These are phyloP conservation scores for Cyphomyrmex costatus DNA, from an alignment of 1,140 invertebrate species.

Conservation along the genomic window DNA sequence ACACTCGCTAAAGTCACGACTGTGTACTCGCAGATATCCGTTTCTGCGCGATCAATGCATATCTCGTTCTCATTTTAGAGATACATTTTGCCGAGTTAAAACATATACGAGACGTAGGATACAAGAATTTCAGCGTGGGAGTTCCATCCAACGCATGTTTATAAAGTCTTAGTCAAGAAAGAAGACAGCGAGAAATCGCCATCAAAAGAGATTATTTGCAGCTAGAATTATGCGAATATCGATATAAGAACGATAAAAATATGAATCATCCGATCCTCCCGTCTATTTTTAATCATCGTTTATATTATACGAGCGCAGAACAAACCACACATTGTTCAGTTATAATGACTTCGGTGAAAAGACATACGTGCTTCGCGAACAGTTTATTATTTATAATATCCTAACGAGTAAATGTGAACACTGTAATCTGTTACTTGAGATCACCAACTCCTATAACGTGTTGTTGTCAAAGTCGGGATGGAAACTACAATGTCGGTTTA, in stretches of 20 bases:
- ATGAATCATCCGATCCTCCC: neutral
- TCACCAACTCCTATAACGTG: neutral
- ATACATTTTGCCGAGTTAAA: neutral
- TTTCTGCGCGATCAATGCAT: neutral
- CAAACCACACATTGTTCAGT: neutral
- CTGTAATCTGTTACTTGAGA: neutral
- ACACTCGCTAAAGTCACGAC: neutral
- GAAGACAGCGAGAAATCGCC: neutral
- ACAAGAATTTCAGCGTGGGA: slow-evolving; percentile 5
- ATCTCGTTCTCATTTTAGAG: neutral
- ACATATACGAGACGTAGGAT: neutral
- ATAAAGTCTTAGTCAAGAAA: neutral
- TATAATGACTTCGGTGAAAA: neutral
- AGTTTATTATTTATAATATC: neutral
- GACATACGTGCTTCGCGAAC: neutral
- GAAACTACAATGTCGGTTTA: neutral
- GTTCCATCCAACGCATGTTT: neutral
- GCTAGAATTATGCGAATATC: neutral
- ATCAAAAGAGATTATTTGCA: neutral
- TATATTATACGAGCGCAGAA: neutral
- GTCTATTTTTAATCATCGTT: neutral
- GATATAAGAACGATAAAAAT: neutral
- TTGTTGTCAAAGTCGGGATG: neutral
- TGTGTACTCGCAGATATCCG: neutral
- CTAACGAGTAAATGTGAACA: neutral